Base-by-base conservation (phyloP, 2,113 vertebrate genomes). In the Eurystomus gularis region DNA sequence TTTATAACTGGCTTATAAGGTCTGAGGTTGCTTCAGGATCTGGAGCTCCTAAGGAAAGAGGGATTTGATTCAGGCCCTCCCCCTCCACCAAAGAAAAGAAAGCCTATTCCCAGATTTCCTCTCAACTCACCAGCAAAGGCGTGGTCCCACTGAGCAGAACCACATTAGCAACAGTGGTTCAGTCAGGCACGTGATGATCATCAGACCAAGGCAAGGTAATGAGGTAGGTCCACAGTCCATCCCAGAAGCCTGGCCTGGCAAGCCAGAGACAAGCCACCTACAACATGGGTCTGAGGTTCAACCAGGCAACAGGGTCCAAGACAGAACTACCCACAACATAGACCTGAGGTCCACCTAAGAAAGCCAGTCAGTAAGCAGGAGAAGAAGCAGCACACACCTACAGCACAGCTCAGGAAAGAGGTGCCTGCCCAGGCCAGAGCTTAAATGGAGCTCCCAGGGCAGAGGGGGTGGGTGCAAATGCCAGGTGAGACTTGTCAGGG, bases 81-180 rank as follows among this genome's bases (percentile, higher is more conserved):
- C 28, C 42, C 25, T 42, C 60, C 39, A 60, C 14, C 64, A 68
- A 58, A n/a, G 2, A 13, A 73, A 65, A 72, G 28, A 8, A 88
- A 88, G 7, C 25, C 13, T 49, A 3, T 23, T 82, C n/a, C 51
- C 42, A 82, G 29, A 46, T 6, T 20, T 44, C 46, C 49, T n/a
- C 57, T 44, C 20, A 35, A 10, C 17, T 57, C 26, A 18, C 16
- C 73, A 19, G 62, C 33, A 64, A 37, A 85, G 35, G 66, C 52
- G 23, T 0, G 5, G 21, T 33, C 52, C 16, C 48, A 10, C 23
- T 8, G n/a, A 68, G 75, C 79, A 69, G n/a, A 31, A 20, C 33
- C 40, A 20, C 39, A 19, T 8, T 28, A 9, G 26, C 4, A 3
- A 26, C 2, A 48, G 11, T 5, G 0, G 19, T 2, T 62, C 72